Evolutionary conservation across 2,113 vertebrate genomes (phyloP).

Genomic region (Nannobrachium achirus): DNA sequence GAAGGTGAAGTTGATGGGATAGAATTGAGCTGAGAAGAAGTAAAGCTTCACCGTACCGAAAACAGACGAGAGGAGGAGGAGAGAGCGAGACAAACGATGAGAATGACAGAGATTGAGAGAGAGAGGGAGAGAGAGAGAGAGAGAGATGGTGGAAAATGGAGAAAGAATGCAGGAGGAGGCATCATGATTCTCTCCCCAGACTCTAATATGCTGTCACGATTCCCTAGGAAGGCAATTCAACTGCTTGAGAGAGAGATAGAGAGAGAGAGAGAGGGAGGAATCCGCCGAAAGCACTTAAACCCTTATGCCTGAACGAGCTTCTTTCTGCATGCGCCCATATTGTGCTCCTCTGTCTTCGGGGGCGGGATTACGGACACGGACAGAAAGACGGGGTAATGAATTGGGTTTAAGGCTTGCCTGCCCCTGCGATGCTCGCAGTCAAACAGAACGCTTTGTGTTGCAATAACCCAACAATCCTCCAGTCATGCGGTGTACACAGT

Average conservation of each 20-base stretch:
- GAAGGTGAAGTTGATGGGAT: slow-evolving; percentile 4
- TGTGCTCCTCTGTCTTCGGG: background rate
- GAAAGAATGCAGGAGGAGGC: background rate
- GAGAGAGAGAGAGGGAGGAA: too few species aligned
- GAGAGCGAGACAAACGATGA: background rate
- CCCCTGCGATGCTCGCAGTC: background rate
- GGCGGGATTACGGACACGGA: background rate
- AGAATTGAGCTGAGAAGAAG: background rate
- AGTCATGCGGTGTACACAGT: too few species aligned
- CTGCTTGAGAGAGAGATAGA: too few species aligned
- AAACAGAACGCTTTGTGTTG: background rate
- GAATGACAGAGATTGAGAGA: background rate
- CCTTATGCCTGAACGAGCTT: background rate
- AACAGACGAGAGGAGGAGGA: background rate
- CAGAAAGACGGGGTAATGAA: background rate
- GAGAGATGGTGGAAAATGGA: background rate
- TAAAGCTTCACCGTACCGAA: background rate
- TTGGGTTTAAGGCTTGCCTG: background rate
- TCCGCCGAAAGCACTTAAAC: background rate
- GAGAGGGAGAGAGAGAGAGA: slow-evolving; percentile 1
- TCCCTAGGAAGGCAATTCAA: background rate
- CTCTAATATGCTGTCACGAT: background rate
- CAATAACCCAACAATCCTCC: background rate
- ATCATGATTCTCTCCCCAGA: background rate
- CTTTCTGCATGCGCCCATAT: background rate